These are phyloP conservation scores for Setophaga petechia DNA, from an alignment of 2,113 vertebrate species.

Conservation along the genomic window DNA sequence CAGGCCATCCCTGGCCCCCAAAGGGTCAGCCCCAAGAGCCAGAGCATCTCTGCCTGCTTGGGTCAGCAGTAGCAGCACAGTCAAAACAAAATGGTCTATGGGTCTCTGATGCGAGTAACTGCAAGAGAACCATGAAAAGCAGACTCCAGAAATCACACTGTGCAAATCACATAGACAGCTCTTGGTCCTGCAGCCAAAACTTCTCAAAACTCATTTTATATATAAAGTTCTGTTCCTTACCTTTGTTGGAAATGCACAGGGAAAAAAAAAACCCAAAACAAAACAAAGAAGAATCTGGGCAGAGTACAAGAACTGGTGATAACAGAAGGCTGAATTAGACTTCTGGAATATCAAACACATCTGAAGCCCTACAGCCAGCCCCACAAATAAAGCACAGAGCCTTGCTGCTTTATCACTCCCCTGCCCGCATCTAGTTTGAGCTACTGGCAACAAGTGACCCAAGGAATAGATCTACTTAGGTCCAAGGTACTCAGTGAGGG, in stretches of 20 bases:
- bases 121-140: rapidly evolving
- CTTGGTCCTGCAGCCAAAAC: background rate
- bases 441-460: background rate
- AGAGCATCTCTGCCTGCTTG: background rate
- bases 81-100: background rate
- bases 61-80: background rate
- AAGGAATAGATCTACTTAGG: background rate
- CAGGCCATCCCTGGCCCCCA: background rate
- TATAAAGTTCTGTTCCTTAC: background rate
- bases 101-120: background rate
- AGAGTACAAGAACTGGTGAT: background rate
- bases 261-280: background rate
- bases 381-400: background rate
- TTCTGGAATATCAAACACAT: background rate
- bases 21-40: background rate
- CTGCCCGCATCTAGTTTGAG: background rate
- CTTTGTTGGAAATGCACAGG: background rate
- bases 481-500: background rate
- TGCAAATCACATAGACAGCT: background rate
- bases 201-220: background rate
- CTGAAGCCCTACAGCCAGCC: background rate
- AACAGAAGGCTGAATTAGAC: background rate
- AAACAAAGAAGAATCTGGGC: background rate
- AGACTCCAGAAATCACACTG: background rate
- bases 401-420: background rate